A percentile compares a stretch with the other conserved stretches of the same genome.
Conservation (phyloP, 2,797 vertebrate genomes). For the Yasuhikotakia modesta region DNA sequence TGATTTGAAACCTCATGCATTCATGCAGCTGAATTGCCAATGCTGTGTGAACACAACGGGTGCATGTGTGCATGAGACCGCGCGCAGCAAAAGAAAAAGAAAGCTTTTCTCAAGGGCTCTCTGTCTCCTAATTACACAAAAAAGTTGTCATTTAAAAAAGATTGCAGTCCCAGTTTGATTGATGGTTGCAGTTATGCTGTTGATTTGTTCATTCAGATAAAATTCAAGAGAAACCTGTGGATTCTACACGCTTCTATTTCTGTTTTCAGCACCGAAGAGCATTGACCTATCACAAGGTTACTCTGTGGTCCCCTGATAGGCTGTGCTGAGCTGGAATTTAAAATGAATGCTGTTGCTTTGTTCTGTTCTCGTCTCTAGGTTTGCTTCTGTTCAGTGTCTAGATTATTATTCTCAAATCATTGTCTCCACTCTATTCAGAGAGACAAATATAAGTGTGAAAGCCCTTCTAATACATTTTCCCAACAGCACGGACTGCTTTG, state of each 20-base stretch:
- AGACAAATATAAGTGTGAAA: background rate
- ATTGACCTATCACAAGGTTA: slow-evolving; percentile 43
- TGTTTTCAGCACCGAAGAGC: slow-evolving; percentile 52
- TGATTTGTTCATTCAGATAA: slow-evolving; percentile 50
- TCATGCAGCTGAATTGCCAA: slow-evolving; percentile 60
- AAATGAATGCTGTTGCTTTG: slow-evolving; percentile 35
- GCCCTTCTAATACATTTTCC: background rate
- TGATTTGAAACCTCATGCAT: slow-evolving; percentile 39
- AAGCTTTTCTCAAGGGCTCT: slow-evolving; percentile 4
- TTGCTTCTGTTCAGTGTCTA: slow-evolving; percentile 23
- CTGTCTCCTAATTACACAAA: slow-evolving; percentile 38
- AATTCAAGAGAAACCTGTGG: slow-evolving; percentile 27
- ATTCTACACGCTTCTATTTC: slow-evolving; percentile 60
- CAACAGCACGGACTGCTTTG: too few relatives aligned
- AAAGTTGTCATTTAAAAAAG: slow-evolving; percentile 47
- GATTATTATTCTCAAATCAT: slow-evolving; percentile 35
- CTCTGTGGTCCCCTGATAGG: slow-evolving; percentile 17
- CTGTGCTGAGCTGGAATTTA: slow-evolving; percentile 27
- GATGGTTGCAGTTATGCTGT: slow-evolving; percentile 45
- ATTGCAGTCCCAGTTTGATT: slow-evolving; percentile 38
- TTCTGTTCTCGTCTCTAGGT: slow-evolving; percentile 22
- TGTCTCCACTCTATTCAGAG: slow-evolving; percentile 7
- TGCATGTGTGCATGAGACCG: background rate
- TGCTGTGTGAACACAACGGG: background rate
- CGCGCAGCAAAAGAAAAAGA: background rate